phyloP scores from a whole-genome alignment of 2,113 vertebrate genomes.

The Gracilinanus agilis region DNA sequence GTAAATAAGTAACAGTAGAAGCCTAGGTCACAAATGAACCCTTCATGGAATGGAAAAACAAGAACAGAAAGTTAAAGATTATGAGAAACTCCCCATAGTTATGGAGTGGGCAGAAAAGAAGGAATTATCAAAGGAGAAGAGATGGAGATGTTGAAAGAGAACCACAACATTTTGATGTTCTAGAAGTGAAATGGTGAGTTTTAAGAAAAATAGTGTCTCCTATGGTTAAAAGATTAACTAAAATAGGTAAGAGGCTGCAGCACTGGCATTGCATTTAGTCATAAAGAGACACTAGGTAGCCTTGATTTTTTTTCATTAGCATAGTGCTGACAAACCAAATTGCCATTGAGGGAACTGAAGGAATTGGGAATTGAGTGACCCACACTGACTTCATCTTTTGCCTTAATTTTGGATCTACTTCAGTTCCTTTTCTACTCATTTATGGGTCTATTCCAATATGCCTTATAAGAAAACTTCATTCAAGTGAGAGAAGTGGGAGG shows the following conservation, averaged over 20 bases:
- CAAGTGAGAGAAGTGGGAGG: no score
- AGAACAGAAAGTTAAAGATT: no score
- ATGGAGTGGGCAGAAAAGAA: no score
- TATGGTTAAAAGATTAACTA: background rate
- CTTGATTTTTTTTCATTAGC: background rate
- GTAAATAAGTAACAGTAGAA: background rate
- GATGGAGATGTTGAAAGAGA: background rate
- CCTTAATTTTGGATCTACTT: no score
- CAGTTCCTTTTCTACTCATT: no score
- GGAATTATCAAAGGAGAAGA: background rate
- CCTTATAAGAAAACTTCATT: no score
- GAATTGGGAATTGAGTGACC: no score
- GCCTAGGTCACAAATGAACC: background rate
- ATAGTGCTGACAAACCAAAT: background rate
- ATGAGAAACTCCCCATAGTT: no score
- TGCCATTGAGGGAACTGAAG: background rate
- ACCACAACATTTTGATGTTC: background rate
- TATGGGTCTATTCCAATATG: no score
- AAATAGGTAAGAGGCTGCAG: background rate
- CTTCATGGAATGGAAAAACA: background rate
- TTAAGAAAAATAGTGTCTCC: background rate
- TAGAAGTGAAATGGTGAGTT: background rate
- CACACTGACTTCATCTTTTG: no score
- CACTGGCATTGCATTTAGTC: background rate
- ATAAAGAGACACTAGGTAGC: background rate